Evolutionary conservation across 2,113 vertebrate genomes (phyloP).

Genomic region (Panurus biarmicus): DNA sequence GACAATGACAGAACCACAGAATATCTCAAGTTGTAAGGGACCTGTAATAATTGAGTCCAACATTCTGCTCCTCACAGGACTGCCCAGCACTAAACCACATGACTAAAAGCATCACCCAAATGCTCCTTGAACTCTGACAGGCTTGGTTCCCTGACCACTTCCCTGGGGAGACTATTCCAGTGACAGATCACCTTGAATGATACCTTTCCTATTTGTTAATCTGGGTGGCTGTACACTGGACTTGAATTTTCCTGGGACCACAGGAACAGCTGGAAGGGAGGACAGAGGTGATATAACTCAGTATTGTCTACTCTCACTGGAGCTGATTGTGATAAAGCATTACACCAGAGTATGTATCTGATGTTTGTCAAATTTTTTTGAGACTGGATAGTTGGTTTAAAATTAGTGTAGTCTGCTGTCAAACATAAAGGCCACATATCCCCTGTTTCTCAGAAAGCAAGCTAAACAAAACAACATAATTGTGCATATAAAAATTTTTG

Average conservation of each 20-base stretch:
- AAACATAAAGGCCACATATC: background rate
- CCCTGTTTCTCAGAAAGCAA: background rate
- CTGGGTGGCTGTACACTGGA: background rate
- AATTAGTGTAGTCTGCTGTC: background rate
- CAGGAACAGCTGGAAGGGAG: background rate
- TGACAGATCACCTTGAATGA: rapidly evolving
- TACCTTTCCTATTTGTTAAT: background rate
- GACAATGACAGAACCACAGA: background rate
- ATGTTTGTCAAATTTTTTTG: background rate
- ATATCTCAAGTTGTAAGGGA: background rate
- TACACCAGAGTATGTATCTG: background rate
- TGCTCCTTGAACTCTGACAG: background rate
- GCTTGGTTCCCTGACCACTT: background rate
- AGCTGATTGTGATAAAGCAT: background rate
- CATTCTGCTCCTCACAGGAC: background rate
- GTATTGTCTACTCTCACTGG: background rate
- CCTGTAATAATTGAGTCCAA: rapidly evolving
- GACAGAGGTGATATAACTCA: background rate
- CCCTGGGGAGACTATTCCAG: background rate
- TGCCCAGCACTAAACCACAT: background rate
- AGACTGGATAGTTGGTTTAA: background rate
- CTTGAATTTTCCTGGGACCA: background rate
- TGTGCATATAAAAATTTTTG: background rate
- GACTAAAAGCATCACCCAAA: background rate
- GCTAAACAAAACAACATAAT: background rate